These are phyloP conservation scores for Stichopus chloronotus DNA, from an alignment of 35 echinoderm and acorn worm species.

Conservation along the genomic window DNA sequence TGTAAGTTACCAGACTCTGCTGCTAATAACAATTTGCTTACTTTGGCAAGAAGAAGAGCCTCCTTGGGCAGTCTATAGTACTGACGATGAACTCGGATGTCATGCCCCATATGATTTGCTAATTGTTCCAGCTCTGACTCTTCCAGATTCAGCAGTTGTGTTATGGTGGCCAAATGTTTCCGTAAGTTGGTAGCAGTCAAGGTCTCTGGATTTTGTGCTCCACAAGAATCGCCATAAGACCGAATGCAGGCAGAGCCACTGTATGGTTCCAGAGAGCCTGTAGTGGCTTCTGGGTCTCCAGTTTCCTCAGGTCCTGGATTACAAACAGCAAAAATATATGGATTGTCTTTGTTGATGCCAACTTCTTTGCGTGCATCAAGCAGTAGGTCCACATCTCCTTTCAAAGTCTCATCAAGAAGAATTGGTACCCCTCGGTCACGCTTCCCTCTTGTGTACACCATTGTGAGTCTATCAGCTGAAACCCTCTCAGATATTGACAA, in stretches of 20 bases:
- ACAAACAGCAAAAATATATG: slow-evolving; percentile 62
- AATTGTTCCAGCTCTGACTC: slow-evolving; percentile 64
- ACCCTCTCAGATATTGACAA: slow-evolving; percentile 51
- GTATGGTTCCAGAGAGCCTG: not conserved
- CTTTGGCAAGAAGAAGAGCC: slow-evolving; percentile 23
- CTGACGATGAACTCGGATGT: slow-evolving; percentile 62
- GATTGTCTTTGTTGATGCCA: slow-evolving; percentile 49
- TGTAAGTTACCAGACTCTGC: not conserved
- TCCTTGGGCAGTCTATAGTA: slow-evolving; percentile 59
- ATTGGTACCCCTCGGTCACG: slow-evolving; percentile 61
- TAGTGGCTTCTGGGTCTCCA: not conserved
- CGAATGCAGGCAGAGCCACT: slow-evolving; percentile 50
- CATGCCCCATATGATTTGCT: slow-evolving; percentile 66
- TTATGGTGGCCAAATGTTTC: slow-evolving; percentile 74
- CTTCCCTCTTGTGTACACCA: slow-evolving; percentile 65
- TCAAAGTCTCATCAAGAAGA: slow-evolving; percentile 26
- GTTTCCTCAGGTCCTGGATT: not conserved
- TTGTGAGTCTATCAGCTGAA: slow-evolving; percentile 16
- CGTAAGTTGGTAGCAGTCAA: slow-evolving; percentile 53
- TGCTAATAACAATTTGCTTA: slow-evolving; percentile 23
- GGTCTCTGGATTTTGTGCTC: slow-evolving; percentile 58
- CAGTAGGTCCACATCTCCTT: slow-evolving; percentile 28
- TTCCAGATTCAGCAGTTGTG: slow-evolving; percentile 63
- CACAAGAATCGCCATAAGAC: slow-evolving; percentile 19
- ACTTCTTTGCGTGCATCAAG: slow-evolving; percentile 3